A percentile compares a stretch with the other conserved stretches of the same genome.
phyloP scores from a whole-genome alignment of 1,140 invertebrate genomes.

The Leucophenga varia region DNA sequence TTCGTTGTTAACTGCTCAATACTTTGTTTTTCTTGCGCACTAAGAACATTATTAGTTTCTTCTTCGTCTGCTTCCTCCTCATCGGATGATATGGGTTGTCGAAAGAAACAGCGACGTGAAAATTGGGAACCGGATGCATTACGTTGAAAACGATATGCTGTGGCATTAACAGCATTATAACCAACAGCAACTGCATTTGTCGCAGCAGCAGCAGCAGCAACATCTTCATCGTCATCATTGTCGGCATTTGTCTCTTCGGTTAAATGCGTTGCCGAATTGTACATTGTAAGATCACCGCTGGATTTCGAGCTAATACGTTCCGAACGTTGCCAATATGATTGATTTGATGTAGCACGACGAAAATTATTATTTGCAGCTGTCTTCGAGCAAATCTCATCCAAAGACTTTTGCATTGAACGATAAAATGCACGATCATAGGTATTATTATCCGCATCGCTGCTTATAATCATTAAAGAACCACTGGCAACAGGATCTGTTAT shows the following conservation, averaged over 20 bases:
- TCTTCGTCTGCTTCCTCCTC: conserved; percentile 1
- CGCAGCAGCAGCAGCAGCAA: conserved; percentile 12
- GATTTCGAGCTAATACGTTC: conserved; percentile 51
- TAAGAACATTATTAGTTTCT: neutral
- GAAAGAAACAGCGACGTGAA: conserved; percentile 47
- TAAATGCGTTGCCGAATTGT: conserved; percentile 35
- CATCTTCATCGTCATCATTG: conserved; percentile 5
- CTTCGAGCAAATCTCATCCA: conserved; percentile 32
- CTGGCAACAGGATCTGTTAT: neutral
- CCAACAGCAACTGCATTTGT: neutral
- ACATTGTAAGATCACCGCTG: conserved; percentile 52
- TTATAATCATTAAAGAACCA: conserved; percentile 1
- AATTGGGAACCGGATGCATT: conserved; percentile 50
- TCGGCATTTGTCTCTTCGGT: conserved; percentile 13
- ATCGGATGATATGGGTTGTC: conserved; percentile 18
- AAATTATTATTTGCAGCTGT: neutral
- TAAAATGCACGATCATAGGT: conserved; percentile 54
- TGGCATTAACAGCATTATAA: neutral
- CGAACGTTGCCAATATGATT: conserved; percentile 12
- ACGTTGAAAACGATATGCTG: conserved; percentile 37
- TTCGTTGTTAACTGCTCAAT: conserved; percentile 17
- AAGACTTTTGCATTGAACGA: conserved; percentile 23
- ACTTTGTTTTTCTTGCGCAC: conserved; percentile 10
- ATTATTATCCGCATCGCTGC: conserved; percentile 33
- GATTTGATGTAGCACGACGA: neutral